Conservation (phyloP, 92 coral and sea anemone species). For the Galaxea fascicularis region DNA sequence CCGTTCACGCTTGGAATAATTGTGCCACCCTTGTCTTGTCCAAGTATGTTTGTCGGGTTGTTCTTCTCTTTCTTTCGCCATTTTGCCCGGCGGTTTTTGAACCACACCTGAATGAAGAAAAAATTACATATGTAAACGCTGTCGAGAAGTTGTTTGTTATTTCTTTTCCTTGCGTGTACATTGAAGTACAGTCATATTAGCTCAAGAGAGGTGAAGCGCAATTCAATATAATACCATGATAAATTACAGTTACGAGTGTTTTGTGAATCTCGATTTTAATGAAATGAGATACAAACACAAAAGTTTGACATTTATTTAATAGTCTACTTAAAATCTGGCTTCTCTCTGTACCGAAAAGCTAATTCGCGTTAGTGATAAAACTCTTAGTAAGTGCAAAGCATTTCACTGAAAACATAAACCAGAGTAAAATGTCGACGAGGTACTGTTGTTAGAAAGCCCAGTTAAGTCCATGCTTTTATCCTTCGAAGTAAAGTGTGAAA, state of each 20-base stretch:
- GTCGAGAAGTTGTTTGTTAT: slow-evolving; percentile 35
- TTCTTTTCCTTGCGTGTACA: slow-evolving; percentile 26
- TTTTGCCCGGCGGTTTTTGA: slow-evolving; percentile 97
- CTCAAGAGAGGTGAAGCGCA: slow-evolving; percentile 32
- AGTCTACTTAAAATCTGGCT: slow-evolving; percentile 28
- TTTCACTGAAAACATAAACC: slow-evolving; percentile 10
- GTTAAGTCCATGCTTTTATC: slow-evolving; percentile 35
- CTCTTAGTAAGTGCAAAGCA: background rate
- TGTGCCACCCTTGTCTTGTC: slow-evolving; percentile 79
- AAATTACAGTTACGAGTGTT: slow-evolving; percentile 36
- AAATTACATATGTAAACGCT: slow-evolving; percentile 26
- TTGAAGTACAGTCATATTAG: slow-evolving; percentile 22
- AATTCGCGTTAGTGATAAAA: background rate
- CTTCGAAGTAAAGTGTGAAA: slow-evolving; percentile 40
- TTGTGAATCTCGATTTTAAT: slow-evolving; percentile 40
- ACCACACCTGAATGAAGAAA: slow-evolving; percentile 88
- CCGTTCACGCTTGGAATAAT: slow-evolving; percentile 86
- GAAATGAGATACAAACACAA: slow-evolving; percentile 39
- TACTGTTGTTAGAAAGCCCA: slow-evolving; percentile 31
- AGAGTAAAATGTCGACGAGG: slow-evolving; percentile 49
- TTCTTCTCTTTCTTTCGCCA: slow-evolving; percentile 98
- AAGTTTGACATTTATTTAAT: slow-evolving; percentile 33
- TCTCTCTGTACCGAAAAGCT: slow-evolving; percentile 28
- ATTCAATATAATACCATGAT: slow-evolving; percentile 38
- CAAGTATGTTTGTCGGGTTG: slow-evolving; percentile 82